phyloP scores from a whole-genome alignment of 2,113 vertebrate species.

The Oophaga pumilio region DNA sequence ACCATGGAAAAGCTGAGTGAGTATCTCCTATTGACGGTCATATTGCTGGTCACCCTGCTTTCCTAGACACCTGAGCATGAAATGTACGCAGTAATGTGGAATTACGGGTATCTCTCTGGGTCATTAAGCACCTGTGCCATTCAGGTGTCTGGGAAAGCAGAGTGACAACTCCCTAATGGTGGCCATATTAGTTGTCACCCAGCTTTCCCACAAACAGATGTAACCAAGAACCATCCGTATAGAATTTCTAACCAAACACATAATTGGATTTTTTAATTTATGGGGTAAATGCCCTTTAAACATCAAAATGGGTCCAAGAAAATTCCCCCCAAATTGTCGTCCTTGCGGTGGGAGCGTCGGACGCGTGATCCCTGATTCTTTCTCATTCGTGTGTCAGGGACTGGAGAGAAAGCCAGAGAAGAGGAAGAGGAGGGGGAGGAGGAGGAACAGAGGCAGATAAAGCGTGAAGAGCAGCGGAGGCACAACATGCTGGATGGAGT shows the following conservation, averaged over 20 bases:
- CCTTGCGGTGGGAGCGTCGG: background rate
- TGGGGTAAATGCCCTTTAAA: background rate
- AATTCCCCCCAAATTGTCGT: background rate
- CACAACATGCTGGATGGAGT: conserved; percentile 31
- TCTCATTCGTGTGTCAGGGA: conserved; percentile 6
- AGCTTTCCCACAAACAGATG: background rate
- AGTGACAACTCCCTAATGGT: background rate
- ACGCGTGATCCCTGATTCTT: background rate
- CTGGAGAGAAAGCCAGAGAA: conserved; percentile 15
- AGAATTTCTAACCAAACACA: background rate
- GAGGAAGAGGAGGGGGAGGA: background rate
- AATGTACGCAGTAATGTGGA: background rate
- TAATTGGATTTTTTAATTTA: background rate
- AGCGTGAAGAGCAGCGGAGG: conserved; percentile 32
- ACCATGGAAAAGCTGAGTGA: background rate
- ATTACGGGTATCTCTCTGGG: background rate
- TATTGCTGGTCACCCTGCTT: background rate
- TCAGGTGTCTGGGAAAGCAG: background rate
- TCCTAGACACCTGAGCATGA: background rate
- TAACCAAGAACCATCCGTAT: background rate
- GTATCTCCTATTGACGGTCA: background rate
- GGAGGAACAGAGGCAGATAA: conserved; percentile 32
- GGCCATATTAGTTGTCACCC: background rate
- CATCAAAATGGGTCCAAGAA: background rate
- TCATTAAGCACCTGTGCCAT: no score